Percentiles rank a stretch among this genome's conserved stretches.
Evolutionary conservation across 2,113 vertebrate genomes (phyloP).

Genomic region (Fregata magnificens): DNA sequence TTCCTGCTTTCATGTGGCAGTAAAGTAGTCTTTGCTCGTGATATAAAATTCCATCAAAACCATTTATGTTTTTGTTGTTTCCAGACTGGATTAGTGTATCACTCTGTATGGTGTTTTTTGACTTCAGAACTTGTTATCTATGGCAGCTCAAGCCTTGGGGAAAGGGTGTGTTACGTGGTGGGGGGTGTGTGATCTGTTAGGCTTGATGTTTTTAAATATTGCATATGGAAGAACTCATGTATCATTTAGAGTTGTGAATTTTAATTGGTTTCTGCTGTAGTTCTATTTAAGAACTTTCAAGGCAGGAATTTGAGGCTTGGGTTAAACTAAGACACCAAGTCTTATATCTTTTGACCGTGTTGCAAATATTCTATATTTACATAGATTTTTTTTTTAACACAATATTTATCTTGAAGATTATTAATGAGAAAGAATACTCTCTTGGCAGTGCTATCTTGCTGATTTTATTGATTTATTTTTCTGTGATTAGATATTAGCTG

Average conservation of each 20-base stretch:
- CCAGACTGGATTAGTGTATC: not conserved
- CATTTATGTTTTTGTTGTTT: not conserved
- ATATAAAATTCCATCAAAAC: not conserved
- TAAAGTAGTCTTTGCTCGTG: not conserved
- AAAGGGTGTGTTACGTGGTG: accelerated
- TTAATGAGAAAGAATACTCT: not conserved
- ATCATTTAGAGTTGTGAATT: not conserved
- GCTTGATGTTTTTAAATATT: not conserved
- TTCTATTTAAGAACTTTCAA: not conserved
- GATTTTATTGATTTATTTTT: not conserved
- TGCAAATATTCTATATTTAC: not conserved
- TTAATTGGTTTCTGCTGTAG: not conserved
- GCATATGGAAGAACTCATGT: not conserved
- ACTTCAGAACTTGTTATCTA: not conserved
- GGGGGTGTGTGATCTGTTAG: not conserved
- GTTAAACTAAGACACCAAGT: not conserved
- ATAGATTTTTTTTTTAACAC: not conserved
- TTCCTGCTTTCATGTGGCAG: not conserved
- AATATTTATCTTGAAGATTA: not conserved
- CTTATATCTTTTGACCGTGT: not conserved
- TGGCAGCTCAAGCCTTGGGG: not conserved
- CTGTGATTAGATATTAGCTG: not conserved
- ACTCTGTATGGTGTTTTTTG: not conserved
- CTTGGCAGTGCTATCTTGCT: not conserved
- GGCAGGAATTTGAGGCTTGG: not conserved